phyloP scores from a whole-genome alignment of 30 jellyfish, hydroid and myxozoan species.

The Rhopilema esculentum region DNA sequence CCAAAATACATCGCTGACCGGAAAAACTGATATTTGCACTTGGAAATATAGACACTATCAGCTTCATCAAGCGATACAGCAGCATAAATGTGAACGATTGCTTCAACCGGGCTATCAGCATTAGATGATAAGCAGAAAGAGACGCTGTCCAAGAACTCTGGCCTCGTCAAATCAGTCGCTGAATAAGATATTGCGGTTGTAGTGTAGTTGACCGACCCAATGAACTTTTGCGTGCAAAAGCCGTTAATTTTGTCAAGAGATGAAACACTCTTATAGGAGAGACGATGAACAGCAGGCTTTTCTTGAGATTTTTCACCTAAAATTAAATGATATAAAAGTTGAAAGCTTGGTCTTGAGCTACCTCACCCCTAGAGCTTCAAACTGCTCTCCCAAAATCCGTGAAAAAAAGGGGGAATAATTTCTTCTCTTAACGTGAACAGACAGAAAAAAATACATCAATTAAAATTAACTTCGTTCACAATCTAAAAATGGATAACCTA shows the following conservation, averaged over 20 bases:
- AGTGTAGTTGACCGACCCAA: not conserved
- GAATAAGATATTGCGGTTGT: constrained; percentile 8
- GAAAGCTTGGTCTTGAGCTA: too few relatives aligned
- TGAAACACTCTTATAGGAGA: not conserved
- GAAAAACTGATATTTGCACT: constrained; percentile 33
- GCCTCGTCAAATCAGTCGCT: constrained; percentile 1
- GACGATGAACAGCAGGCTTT: not conserved
- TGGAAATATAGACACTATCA: not conserved
- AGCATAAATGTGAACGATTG: constrained; percentile 17
- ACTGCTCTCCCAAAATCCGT: too few relatives aligned
- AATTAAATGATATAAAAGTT: not conserved
- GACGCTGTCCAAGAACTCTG: not conserved
- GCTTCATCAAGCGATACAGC: constrained; percentile 7
- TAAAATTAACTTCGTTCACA: too few relatives aligned
- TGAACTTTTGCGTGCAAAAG: not conserved
- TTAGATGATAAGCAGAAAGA: not conserved
- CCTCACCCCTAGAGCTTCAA: too few relatives aligned
- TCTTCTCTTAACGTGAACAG: too few relatives aligned
- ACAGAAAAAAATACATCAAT: too few relatives aligned
- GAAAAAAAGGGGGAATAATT: too few relatives aligned
- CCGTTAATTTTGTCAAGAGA: not conserved
- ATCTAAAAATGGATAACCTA: too few relatives aligned
- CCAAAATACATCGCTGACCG: constrained; percentile 51
- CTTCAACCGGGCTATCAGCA: not conserved
- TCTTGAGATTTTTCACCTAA: not conserved